Base-by-base conservation (phyloP, 2,797 vertebrate species). In the Lycodopsis pacificus region DNA sequence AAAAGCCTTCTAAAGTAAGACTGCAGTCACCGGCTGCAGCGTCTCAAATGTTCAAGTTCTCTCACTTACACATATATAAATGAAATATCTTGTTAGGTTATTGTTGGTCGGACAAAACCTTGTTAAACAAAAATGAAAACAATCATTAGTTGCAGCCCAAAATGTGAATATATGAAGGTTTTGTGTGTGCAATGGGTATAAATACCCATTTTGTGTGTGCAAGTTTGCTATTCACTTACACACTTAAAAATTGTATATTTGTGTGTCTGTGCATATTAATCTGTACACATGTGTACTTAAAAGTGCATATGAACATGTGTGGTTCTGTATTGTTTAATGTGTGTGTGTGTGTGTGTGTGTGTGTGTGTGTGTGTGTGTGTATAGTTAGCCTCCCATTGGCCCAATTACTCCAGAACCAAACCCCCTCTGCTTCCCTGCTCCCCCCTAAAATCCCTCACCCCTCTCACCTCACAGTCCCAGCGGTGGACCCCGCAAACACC, bases 361-460 rank as follows among this genome's bases (percentile, higher is more conserved):
- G 38, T 73, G 44, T 40, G 38, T 63, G 66, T 72, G 81, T 74
- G 51, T 63, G 66, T 72, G 81, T 76, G 51, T 84, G 85, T 90
- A 65, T 83, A 81, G 69, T 81, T 84, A 69, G 80, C 89, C 92
- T 95, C 95, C 95, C 94, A 89, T 94, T 92, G 94, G 94, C 91
- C 94, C 93, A 95, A 95, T 95, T 95, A 95, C 91, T 93, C 88
- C 85, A 84, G 80, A 91, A 92, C 80, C 88, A 87, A 88, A 87
- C 86, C 85, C 88, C 88, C 80, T 90, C 81, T 86, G 88, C 88
- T 85, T 76, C 88, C 73, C 75, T 58, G 85, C 82, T 81, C 74
- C 65, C 84, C 73, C 80, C 82, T 77, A 88, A 92, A 95, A 94
- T 91, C 86, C 91, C 91, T 93, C 90, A 91, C 87, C 91, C 84